A percentile compares a stretch with the other conserved stretches of the same genome.
These are phyloP conservation scores for Philaenus spumarius DNA, from an alignment of 1,140 invertebrate species.

Conservation along the genomic window DNA sequence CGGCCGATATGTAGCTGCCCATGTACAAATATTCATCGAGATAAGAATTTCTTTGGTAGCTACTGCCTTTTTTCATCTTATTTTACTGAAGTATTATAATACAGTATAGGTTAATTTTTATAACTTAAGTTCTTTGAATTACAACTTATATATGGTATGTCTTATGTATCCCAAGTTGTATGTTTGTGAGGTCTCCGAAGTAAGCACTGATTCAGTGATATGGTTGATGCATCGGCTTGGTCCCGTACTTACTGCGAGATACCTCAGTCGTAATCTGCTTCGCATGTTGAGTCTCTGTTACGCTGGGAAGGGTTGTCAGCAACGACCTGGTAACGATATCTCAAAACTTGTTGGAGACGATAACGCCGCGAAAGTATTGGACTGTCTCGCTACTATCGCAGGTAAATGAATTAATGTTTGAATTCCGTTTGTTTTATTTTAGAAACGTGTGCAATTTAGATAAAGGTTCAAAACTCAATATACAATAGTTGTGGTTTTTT, in stretches of 20 bases:
- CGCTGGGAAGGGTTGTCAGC: slow-evolving; percentile 51
- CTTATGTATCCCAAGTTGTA: slow-evolving; percentile 22
- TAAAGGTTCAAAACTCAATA: too few species aligned
- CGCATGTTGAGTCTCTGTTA: slow-evolving; percentile 93
- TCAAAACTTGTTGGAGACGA: slow-evolving; percentile 61
- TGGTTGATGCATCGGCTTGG: slow-evolving; percentile 93
- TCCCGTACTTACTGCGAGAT: slow-evolving; percentile 84
- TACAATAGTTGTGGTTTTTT: too few species aligned
- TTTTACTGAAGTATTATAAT: too few species aligned
- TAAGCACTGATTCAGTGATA: slow-evolving; percentile 83
- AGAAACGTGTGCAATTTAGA: too few species aligned
- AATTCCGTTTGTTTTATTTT: too few species aligned
- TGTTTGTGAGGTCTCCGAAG: slow-evolving; percentile 65
- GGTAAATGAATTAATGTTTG: slow-evolving; percentile 50
- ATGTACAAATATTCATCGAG: too few species aligned
- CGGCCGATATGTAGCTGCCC: too few species aligned
- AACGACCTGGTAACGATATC: neutral
- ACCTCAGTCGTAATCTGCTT: slow-evolving; percentile 84
- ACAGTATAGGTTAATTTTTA: too few species aligned
- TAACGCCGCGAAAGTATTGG: slow-evolving; percentile 75
- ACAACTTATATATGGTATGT: neutral
- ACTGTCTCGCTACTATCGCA: slow-evolving; percentile 80
- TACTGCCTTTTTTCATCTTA: too few species aligned
- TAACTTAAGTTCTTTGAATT: too few species aligned
- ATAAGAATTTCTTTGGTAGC: too few species aligned